Base-by-base conservation (phyloP, 2,888 invertebrate species). In the Chouioia cunea region DNA sequence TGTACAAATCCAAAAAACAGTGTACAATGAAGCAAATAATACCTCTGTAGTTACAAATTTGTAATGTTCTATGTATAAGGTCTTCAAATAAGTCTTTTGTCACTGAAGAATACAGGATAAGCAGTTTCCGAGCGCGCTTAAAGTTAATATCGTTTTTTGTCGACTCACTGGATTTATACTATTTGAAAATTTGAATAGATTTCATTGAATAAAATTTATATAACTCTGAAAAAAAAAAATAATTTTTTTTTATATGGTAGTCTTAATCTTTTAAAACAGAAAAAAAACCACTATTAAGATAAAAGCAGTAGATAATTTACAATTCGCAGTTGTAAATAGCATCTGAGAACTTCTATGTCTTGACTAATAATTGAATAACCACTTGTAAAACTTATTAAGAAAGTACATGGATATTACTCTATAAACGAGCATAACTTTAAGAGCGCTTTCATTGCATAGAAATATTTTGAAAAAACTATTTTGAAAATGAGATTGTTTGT, bases 1-100 rank as follows among this genome's bases (percentile, higher is more conserved):
- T 71, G 76, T 76, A 76, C 70, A 71, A 73, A 75, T 65, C 65
- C 53, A 69, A 71, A 56, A 74, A 60, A 46, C 66, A 69, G 71
- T 68, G 65, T 77, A 76, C 58, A 76, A 74, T 72, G 59, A 75
- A 76, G 75, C 77, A 76, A 77, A 77, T 75, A 76, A 77, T 79
- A 77, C 75, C 76, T 78, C 76, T 70, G 62, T 78, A 77, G 75
- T 73, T 74, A 74, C 72, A 76, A 71, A 67, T 75, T 75, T 75
- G 63, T 76, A 76, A 73, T 73, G 46, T 74, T 54, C 58, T 70
- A 60, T 62, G 58, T 16, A 50, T 64, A 67, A 73, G 60, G 50
- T 66, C 57, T 70, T 66, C 53, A 48, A 70, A 46, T 65, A 65
- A 64, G 58, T 69, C 53, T 72, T 72, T 69, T 52, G 65, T 68